A percentile compares a stretch with the other conserved stretches of the same genome.
These are phyloP conservation scores for Brachirus orientalis DNA, from an alignment of 2,113 vertebrate species.

Conservation along the genomic window DNA sequence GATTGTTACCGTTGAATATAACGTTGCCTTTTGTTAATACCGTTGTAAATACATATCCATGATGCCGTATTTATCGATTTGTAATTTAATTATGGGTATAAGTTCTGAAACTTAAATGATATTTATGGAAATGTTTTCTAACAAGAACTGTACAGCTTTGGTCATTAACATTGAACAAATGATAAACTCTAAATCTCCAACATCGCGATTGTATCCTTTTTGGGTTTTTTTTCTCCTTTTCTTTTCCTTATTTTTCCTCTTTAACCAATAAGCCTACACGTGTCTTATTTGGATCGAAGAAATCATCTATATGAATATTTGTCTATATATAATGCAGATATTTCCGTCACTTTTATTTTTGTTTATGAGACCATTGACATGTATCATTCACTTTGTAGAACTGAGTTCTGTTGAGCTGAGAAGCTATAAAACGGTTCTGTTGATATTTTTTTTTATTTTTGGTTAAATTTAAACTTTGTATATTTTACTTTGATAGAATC, in stretches of 20 bases:
- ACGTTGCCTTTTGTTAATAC: slow-evolving; percentile 99
- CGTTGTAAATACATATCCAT: slow-evolving; percentile 99
- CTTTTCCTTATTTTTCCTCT: slow-evolving; percentile 27
- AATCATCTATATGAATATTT: slow-evolving; percentile 84
- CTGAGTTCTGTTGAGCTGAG: slow-evolving; percentile 75
- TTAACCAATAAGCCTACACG: slow-evolving; percentile 83
- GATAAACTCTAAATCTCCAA: slow-evolving; percentile 93
- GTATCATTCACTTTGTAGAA: slow-evolving; percentile 75
- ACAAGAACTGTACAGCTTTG: slow-evolving; percentile 96
- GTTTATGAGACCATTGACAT: slow-evolving; percentile 79
- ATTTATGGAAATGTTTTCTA: slow-evolving; percentile 99
- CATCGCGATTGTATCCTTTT: slow-evolving; percentile 86
- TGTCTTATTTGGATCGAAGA: slow-evolving; percentile 85
- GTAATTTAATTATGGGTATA: slow-evolving; percentile 99
- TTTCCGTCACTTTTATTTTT: slow-evolving; percentile 79
- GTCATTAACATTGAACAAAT: slow-evolving; percentile 98
- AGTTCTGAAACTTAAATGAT: slow-evolving; percentile 98
- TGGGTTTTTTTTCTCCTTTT: slow-evolving; percentile 37
- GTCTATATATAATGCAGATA: slow-evolving; percentile 82
- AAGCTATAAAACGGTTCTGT: slow-evolving; percentile 73
- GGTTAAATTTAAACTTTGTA: slow-evolving; percentile 71
- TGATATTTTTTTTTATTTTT: slow-evolving; percentile 75
- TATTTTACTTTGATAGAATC: slow-evolving; percentile 80
- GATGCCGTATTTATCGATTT: slow-evolving; percentile 99
- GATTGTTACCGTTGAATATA: slow-evolving; percentile 98